Evolutionary conservation across 2,888 invertebrate species (phyloP).

Genomic region (Petrolisthes cinctipes): DNA sequence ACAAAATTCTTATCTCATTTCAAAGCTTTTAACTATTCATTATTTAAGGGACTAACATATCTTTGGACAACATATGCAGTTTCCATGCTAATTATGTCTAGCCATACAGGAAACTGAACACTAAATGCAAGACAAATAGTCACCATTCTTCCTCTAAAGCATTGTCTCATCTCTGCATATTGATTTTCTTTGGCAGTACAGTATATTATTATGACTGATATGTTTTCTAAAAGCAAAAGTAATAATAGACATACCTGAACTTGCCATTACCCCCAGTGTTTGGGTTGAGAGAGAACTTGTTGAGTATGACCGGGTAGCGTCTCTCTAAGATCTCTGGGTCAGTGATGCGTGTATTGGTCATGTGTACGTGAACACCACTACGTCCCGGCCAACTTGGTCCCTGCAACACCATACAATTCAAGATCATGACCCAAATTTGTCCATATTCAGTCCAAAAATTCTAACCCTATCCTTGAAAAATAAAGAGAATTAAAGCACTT

Average conservation of each 20-base stretch:
- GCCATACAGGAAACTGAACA: too few relatives aligned
- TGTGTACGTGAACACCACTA: constrained; percentile 96
- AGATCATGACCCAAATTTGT: too few relatives aligned
- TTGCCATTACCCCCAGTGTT: constrained; percentile 84
- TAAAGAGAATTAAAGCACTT: too few relatives aligned
- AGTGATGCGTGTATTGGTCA: constrained; percentile 99
- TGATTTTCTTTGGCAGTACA: neutral
- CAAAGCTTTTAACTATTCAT: too few relatives aligned
- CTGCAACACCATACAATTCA: constrained; percentile 72
- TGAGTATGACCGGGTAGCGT: constrained; percentile 91
- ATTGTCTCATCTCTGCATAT: constrained; percentile 2
- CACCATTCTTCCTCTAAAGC: neutral
- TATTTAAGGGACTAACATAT: too few relatives aligned
- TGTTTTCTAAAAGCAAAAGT: neutral
- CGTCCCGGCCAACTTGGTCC: constrained; percentile 90
- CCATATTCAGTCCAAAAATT: too few relatives aligned
- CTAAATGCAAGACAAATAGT: too few relatives aligned
- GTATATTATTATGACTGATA: neutral
- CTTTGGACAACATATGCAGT: too few relatives aligned
- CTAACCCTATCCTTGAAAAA: too few relatives aligned
- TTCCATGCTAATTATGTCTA: too few relatives aligned
- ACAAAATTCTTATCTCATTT: too few relatives aligned
- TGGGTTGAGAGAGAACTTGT: constrained; percentile 82
- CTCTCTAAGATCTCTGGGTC: constrained; percentile 96
- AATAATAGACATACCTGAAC: constrained; percentile 67